A percentile compares a stretch with the other conserved stretches of the same genome.
These are phyloP conservation scores for Trachelus stipa DNA, from an alignment of 2,888 invertebrate species.

Conservation along the genomic window DNA sequence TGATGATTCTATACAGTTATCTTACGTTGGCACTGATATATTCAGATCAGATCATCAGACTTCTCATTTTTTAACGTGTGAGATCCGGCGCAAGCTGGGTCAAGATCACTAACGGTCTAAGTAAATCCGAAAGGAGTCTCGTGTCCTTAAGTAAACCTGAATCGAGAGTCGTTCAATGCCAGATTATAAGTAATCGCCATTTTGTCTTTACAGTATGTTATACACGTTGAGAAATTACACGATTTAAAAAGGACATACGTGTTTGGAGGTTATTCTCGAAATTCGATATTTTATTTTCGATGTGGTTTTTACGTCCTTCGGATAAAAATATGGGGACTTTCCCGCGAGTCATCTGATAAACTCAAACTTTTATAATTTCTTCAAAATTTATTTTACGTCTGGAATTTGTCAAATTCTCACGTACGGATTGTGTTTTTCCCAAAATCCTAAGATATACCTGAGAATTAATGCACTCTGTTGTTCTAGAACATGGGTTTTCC, in stretches of 20 bases:
- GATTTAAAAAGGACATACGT: neutral
- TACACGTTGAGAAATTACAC: neutral
- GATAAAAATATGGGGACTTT: neutral
- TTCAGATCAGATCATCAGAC: neutral
- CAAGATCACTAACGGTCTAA: constrained; percentile 34
- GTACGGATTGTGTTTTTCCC: neutral
- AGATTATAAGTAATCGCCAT: neutral
- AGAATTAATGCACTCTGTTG: neutral
- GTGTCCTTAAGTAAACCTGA: constrained; percentile 5
- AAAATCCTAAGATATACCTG: neutral
- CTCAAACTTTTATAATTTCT: neutral
- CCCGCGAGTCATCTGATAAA: neutral
- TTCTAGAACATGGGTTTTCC: neutral
- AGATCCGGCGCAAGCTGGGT: constrained; percentile 32
- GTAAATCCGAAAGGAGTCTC: constrained; percentile 25
- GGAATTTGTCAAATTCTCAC: neutral
- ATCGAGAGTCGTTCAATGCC: constrained; percentile 8
- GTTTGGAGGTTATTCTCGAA: neutral
- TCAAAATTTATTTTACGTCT: neutral
- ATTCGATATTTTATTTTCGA: neutral
- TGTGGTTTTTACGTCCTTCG: neutral
- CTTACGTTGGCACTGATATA: neutral
- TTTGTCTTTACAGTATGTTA: neutral
- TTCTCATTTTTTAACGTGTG: neutral
- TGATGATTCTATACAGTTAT: neutral